Evolutionary conservation across 2,888 invertebrate genomes (phyloP), one percentile per base, ranked within the genome.

Genomic region (Dasypogon diadema): DNA sequence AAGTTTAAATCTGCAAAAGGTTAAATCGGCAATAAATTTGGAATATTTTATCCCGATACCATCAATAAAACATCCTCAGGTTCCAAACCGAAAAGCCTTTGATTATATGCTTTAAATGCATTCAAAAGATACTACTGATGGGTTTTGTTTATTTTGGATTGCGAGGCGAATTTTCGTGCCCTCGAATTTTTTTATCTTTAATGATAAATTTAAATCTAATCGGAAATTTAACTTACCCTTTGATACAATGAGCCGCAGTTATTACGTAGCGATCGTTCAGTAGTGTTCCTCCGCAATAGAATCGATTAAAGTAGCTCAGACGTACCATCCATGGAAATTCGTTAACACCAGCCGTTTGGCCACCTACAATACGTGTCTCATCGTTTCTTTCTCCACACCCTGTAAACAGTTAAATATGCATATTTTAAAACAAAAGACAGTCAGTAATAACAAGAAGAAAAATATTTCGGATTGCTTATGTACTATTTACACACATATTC

Each of bases 311-410:
- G 87, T 96, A 96, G 2, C 93, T 92, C 63, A 96, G 88, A 73
- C 93, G 89, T 14, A 92, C 95, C 91, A 96, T 93, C 96, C 96
- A 96, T 3, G 96, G 96, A 84, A 93, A 95, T 85, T 95, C 94
- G 83, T 94, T 93, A 80, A 90, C 87, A 42, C 89, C 89, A 0
- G 95, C 91, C 16, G 92, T 91, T 73, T 89, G 89, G 1, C 96
- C 96, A 1, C 94, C 95, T 0, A 96, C 93, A 79, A 96, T 94
- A 77, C 95, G 89, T 70, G 91, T 90, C 79, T 91, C 92, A 81
- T 95, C 93, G 83, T 95, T 94, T 81, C 93, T 89, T 83, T 93
- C 91, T 3, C 96, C 96, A 82, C 96, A 95, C 85, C 91, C 94
- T 94, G 87, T 76, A 83, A 82, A 78, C 54, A 70, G 54, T 54